Base-by-base conservation (phyloP, 2,888 invertebrate genomes). In the Synergus japonicus region DNA sequence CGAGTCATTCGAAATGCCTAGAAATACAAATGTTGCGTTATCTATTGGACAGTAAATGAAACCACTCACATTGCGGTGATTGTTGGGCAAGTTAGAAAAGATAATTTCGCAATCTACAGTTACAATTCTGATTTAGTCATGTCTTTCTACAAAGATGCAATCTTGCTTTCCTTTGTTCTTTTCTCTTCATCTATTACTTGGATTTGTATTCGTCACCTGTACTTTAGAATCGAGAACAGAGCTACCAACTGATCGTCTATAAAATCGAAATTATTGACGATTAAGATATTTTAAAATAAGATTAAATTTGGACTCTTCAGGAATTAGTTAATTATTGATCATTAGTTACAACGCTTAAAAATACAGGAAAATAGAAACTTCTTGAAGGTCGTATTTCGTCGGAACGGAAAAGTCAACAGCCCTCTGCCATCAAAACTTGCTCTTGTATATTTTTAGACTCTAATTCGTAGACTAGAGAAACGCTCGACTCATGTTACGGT, bases 351-450 rank as follows among this genome's bases (percentile, higher is more conserved):
- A 49, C 7, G 15, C 54, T n/a, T 54, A 54, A 54, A 54, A 54
- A n/a, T 54, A n/a, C n/a, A 9, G 9, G 7, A 2, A 22, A 22
- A 46, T 29, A 2, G 12, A 18, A 46, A 46, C 67, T 69, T 15
- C 29, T 13, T 69, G 46, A 18, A 67, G 46, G 46, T 69, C 67
- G 22, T 22, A 69, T 69, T 69, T 69, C 46, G 22, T 46, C 15
- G 67, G 22, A 49, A 69, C 64, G 81, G 69, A 78, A 79, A 67
- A 63, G 49, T 64, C 66, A 37, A 15, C 29, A 67, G 64, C n/a
- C 54, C 54, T 54, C 54, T 54, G 54, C n/a, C 54, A 54, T 54
- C 15, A 54, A 54, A 54, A 54, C 54, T 54, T 54, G n/a, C 54
- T 15, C 8, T 54, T 54, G 5, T 37, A 7, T 37, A 54, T 54